Percentiles rank a stretch among this genome's conserved stretches.
Conservation (phyloP, 2,797 vertebrate genomes). For the Octomys mimax region DNA sequence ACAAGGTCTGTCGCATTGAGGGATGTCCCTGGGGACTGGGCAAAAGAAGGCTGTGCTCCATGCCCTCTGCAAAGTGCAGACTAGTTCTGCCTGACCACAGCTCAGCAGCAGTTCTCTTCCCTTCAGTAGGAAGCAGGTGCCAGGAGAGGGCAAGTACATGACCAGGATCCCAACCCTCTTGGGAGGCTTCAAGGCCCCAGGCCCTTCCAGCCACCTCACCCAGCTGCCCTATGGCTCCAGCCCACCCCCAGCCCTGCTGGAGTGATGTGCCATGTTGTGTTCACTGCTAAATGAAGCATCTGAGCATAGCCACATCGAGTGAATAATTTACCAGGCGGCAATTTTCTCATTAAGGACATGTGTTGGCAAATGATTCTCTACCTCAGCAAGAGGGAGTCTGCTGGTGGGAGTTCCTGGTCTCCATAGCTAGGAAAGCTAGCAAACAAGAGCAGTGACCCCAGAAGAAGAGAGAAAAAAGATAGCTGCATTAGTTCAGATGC, state of each 20-base stretch:
- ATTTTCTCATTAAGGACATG: constrained; percentile 54
- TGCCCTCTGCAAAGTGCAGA: background rate
- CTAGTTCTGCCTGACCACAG: background rate
- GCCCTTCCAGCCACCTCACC: background rate
- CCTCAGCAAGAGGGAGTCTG: background rate
- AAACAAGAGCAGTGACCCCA: constrained; percentile 34
- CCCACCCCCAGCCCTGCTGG: background rate
- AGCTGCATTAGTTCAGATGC: rapidly evolving
- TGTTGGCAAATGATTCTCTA: constrained; percentile 34
- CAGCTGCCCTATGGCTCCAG: background rate
- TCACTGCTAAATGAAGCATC: constrained; percentile 14
- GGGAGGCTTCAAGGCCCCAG: background rate
- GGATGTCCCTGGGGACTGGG: background rate
- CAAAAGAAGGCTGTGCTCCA: background rate
- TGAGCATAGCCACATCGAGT: background rate
- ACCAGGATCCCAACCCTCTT: background rate
- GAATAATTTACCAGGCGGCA: constrained; percentile 57
- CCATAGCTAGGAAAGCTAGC: background rate
- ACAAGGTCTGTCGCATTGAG: background rate
- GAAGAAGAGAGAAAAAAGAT: background rate
- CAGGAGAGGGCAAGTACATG: background rate
- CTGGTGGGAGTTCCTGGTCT: background rate
- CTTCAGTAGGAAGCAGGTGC: background rate
- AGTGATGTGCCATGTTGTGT: background rate
- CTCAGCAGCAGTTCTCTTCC: background rate